Evolutionary conservation across 2,113 vertebrate species (phyloP).

Genomic region (Entosphenus tridentatus): DNA sequence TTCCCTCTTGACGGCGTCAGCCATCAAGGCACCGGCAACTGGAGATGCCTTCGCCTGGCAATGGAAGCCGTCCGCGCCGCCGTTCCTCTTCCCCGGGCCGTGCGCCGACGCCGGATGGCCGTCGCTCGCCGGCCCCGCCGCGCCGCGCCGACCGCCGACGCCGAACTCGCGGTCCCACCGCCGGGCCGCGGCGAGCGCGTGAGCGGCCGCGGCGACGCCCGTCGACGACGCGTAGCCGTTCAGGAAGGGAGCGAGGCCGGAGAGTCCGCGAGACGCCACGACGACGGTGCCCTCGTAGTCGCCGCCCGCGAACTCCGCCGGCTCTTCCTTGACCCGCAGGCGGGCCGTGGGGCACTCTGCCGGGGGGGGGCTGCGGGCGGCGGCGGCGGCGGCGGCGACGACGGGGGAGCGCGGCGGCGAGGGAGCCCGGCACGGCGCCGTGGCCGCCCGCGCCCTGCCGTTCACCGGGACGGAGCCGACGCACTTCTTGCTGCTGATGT

Average conservation of each 20-base stretch:
- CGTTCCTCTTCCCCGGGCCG: constrained; percentile 7
- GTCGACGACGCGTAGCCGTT: not conserved
- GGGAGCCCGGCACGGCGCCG: constrained; percentile 9
- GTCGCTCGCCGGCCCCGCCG: not conserved
- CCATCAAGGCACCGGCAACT: too few species aligned
- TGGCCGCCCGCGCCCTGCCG: constrained; percentile 20
- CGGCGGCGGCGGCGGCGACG: constrained; percentile 21
- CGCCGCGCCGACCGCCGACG: not conserved
- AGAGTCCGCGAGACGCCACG: not conserved
- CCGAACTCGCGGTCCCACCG: not conserved
- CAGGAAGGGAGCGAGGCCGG: not conserved
- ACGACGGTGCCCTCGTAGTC: constrained; percentile 8
- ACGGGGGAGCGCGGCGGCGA: constrained; percentile 7
- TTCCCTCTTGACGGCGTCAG: too few species aligned
- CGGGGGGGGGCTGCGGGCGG: constrained; percentile 7
- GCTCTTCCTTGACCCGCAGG: constrained; percentile 13
- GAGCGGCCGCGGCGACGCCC: not conserved
- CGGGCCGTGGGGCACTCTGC: constrained; percentile 13
- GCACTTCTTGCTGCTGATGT: constrained; percentile 46
- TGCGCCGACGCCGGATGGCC: not conserved
- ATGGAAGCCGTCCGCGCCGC: constrained; percentile 12
- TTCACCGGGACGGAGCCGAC: constrained; percentile 16
- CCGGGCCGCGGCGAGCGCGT: not conserved
- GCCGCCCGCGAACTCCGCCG: constrained; percentile 10
- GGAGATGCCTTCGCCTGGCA: too few species aligned